Evolutionary conservation across 2,113 vertebrate genomes (phyloP).

Genomic region (Saguinus imperator): DNA sequence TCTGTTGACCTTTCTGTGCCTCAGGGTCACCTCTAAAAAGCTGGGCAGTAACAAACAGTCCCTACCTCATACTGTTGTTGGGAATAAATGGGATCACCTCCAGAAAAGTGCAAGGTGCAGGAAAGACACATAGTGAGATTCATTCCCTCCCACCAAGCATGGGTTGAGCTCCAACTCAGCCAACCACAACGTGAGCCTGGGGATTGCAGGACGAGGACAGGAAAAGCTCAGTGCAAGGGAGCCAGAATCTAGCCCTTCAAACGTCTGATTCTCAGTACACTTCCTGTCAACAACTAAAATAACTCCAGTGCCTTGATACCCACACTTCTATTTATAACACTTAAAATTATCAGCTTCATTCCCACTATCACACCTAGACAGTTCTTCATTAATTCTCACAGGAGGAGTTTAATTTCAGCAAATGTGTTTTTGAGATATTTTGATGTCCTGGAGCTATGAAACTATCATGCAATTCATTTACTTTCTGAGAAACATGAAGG

Average conservation of each 20-base stretch:
- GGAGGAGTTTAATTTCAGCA: conserved; percentile 57
- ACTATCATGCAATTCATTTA: conserved; percentile 29
- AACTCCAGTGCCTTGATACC: neutral
- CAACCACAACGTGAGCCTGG: fast-evolving
- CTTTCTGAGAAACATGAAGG: conserved; percentile 22
- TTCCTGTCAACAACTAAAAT: conserved; percentile 42
- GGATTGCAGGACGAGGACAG: neutral
- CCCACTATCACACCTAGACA: conserved; percentile 39
- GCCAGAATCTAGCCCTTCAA: neutral
- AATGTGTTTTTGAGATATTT: conserved; percentile 53
- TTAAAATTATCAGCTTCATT: conserved; percentile 34
- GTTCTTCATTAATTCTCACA: conserved; percentile 39
- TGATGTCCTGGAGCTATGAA: conserved; percentile 41
- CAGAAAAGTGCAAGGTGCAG: neutral
- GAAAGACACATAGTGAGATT: neutral
- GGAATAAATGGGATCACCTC: neutral
- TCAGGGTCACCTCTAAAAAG: neutral
- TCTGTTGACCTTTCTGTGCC: neutral
- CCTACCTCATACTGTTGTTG: neutral
- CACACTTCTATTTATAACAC: conserved; percentile 47
- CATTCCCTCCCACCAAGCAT: fast-evolving
- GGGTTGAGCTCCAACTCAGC: neutral
- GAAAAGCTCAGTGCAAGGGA: neutral
- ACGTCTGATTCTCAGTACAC: neutral
- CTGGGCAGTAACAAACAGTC: neutral